phyloP scores from a whole-genome alignment of 2,113 vertebrate genomes.

The Pseudois nayaur region DNA sequence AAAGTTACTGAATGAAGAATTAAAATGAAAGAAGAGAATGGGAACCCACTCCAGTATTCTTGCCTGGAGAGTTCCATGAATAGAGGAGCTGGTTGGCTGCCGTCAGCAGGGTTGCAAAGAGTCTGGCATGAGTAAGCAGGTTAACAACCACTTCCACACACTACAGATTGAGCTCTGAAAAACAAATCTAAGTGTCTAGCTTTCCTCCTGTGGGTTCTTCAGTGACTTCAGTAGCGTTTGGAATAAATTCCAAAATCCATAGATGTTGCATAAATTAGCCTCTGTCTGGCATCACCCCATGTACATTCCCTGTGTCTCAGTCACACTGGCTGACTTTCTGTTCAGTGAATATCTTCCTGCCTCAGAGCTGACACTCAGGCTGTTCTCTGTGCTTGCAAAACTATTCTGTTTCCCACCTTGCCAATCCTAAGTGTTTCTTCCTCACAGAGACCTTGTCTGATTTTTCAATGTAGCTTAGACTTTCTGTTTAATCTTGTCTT shows the following conservation, averaged over 20 bases:
- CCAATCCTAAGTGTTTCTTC: background rate
- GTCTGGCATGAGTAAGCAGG: background rate
- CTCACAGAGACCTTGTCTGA: background rate
- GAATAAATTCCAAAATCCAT: background rate
- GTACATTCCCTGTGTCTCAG: accelerated
- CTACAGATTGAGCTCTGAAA: background rate
- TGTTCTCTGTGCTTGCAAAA: background rate
- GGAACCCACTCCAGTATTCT: background rate
- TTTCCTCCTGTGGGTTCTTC: background rate
- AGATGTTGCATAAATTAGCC: background rate
- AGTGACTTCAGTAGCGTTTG: background rate
- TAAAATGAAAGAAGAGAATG: background rate
- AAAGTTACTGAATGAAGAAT: background rate
- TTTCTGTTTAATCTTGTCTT: background rate
- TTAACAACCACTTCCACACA: background rate
- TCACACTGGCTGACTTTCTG: background rate
- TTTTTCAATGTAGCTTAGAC: background rate
- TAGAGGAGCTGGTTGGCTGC: background rate
- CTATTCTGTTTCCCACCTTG: background rate
- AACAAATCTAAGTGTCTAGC: background rate
- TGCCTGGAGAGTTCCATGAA: background rate
- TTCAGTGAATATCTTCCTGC: background rate
- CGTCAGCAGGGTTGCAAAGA: accelerated
- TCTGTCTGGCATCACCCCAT: background rate
- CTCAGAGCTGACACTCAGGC: background rate